These are phyloP conservation scores for Calameuta pallipes DNA, from an alignment of 2,888 invertebrate genomes.

Conservation along the genomic window DNA sequence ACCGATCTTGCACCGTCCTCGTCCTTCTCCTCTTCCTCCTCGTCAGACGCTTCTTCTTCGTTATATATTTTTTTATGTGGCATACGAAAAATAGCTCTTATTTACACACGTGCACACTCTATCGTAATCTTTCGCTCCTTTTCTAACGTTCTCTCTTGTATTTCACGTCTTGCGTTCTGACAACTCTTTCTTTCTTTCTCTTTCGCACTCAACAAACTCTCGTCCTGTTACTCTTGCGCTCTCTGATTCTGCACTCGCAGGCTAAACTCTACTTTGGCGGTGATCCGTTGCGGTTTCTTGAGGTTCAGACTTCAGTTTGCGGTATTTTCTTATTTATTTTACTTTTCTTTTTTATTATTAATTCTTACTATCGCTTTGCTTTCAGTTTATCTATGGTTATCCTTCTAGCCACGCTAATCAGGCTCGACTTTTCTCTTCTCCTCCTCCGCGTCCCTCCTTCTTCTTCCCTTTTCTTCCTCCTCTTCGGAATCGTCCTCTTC, in stretches of 20 bases:
- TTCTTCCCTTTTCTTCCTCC: background rate
- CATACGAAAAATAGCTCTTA: conserved; percentile 56
- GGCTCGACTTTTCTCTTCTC: background rate
- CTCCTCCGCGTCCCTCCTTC: background rate
- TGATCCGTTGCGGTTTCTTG: conserved; percentile 26
- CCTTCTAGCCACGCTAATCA: background rate
- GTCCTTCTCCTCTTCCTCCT: background rate
- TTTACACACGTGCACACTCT: conserved; percentile 12
- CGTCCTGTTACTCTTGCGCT: conserved; percentile 26
- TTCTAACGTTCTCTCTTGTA: conserved; percentile 12
- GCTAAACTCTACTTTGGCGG: conserved; percentile 33
- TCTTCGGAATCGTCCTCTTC: background rate
- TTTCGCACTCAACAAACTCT: conserved; percentile 7
- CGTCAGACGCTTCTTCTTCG: conserved; percentile 1
- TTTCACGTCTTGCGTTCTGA: conserved; percentile 26
- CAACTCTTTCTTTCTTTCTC: conserved; percentile 23
- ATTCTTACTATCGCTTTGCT: conserved; percentile 7
- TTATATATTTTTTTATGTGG: conserved; percentile 37
- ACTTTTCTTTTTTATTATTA: conserved; percentile 6
- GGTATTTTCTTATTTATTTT: conserved; percentile 15
- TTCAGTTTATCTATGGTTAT: conserved; percentile 4
- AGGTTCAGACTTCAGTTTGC: conserved; percentile 27
- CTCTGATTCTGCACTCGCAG: conserved; percentile 30
- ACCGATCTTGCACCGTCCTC: background rate
- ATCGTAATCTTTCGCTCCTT: background rate